These are phyloP conservation scores for Leptinotarsa haldemani DNA, from an alignment of 2,888 invertebrate species.

Conservation along the genomic window DNA sequence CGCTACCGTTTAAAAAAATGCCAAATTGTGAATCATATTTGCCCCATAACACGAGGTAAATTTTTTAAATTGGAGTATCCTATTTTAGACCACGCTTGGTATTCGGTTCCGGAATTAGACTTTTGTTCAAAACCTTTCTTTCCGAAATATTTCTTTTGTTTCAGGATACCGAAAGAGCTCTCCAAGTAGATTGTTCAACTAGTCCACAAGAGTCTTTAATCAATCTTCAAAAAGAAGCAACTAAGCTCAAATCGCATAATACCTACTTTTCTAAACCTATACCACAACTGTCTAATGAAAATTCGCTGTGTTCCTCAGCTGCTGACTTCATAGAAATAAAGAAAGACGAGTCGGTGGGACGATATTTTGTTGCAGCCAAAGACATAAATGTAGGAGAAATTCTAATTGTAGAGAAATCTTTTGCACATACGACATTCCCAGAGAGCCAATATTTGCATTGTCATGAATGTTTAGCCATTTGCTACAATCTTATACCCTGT, in stretches of 20 bases:
- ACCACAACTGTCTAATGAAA: conserved; percentile 47
- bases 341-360: conserved; percentile 73
- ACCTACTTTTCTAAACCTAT: conserved; percentile 38
- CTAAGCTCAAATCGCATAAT: conserved; percentile 41
- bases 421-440: conserved; percentile 70
- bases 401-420: conserved; percentile 81
- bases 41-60: no score
- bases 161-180: conserved; percentile 75
- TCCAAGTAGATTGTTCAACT: conserved; percentile 72
- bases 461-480: conserved; percentile 74
- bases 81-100: no score
- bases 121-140: no score
- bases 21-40: no score
- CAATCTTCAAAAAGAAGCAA: conserved; percentile 54
- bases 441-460: conserved; percentile 72
- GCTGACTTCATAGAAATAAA: conserved; percentile 73
- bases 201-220: conserved; percentile 70
- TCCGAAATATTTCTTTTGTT: conserved; percentile 37
- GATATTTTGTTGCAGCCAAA: conserved; percentile 76
- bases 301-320: conserved; percentile 67
- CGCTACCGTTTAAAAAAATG: no score
- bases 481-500: conserved; percentile 74
- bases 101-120: no score
- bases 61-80: no score
- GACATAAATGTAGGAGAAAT: conserved; percentile 81